Base-by-base conservation (phyloP, 2,888 invertebrate species). In the Cataglyphis livida region DNA sequence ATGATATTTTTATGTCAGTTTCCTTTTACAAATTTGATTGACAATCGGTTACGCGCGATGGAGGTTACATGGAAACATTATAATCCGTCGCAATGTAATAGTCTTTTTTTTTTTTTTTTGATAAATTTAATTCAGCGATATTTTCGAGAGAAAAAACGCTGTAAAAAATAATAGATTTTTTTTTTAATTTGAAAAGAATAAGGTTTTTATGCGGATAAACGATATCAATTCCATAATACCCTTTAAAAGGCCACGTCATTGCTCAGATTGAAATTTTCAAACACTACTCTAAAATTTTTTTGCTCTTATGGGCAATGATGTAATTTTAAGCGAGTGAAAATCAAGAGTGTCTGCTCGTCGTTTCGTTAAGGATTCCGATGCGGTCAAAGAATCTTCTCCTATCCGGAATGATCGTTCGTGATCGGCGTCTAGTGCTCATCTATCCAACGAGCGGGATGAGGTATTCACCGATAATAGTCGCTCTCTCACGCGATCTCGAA, bases 401-500 rank as follows among this genome's bases (percentile, higher is more conserved):
- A 66, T 78, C 82, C 76, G 85, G 81, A 84, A 79, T 64, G 88
- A 88, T 88, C 78, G 83, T 51, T 51, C 73, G 84, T 84, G 84
- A 88, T 86, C 88, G 88, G 62, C 75, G 85, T 83, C 81, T 82
- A 85, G 82, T 85, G 84, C 61, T 88, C 68, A 84, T 88, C 85
- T 75, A 81, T 35, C 74, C 88, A 79, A 86, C 84, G 62, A 85
- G 81, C 62, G 76, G 81, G 82, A 28, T 66, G 54, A 82, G 85
- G 85, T 78, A 81, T 68, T 87, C 70, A 57, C 51, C 81, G 57
- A 70, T 87, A 87, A 88, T 88, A 83, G 84, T 85, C 87, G 79
- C 85, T 87, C 88, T 85, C 88, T 88, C 88, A 84, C 88, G 88
- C 87, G 88, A 87, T 88, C 88, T 85, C 82, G 81, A 88, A 88